A percentile compares a stretch with the other conserved stretches of the same genome.
Evolutionary conservation across 1,140 invertebrate species (phyloP).

Genomic region (Apis laboriosa): DNA sequence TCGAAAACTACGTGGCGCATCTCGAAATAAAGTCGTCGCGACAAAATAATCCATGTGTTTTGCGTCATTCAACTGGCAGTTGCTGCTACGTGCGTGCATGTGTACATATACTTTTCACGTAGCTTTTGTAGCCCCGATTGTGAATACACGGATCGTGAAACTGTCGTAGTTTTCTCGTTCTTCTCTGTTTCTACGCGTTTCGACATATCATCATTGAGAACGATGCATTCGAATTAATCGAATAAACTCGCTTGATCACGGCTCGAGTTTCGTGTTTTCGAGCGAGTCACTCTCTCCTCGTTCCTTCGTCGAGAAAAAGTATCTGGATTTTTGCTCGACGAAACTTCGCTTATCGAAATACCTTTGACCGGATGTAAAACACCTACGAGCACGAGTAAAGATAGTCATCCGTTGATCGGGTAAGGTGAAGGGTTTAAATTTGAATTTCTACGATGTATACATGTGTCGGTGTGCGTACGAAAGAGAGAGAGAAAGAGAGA

Average conservation of each 20-base stretch:
- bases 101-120: neutral
- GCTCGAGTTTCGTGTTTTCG: too few species aligned
- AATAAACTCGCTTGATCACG: slow-evolving; percentile 20
- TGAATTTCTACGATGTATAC: neutral
- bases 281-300: too few species aligned
- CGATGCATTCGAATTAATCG: slow-evolving; percentile 45
- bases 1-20: slow-evolving; percentile 10
- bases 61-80: slow-evolving; percentile 70
- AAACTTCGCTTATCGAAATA: neutral
- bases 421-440: slow-evolving; percentile 5
- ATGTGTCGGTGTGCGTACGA: too few species aligned
- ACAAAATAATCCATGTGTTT: slow-evolving; percentile 73
- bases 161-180: slow-evolving; percentile 2
- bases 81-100: neutral
- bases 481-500: too few species aligned
- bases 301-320: too few species aligned
- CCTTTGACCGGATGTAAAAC: neutral
- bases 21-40: slow-evolving; percentile 72
- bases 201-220: neutral
- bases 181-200: slow-evolving; percentile 14
- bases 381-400: neutral
- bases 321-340: neutral
- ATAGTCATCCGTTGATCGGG: neutral
- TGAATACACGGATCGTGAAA: neutral
- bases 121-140: neutral